Conservation (phyloP, 1,140 invertebrate species). For the Conus ventricosus region DNA sequence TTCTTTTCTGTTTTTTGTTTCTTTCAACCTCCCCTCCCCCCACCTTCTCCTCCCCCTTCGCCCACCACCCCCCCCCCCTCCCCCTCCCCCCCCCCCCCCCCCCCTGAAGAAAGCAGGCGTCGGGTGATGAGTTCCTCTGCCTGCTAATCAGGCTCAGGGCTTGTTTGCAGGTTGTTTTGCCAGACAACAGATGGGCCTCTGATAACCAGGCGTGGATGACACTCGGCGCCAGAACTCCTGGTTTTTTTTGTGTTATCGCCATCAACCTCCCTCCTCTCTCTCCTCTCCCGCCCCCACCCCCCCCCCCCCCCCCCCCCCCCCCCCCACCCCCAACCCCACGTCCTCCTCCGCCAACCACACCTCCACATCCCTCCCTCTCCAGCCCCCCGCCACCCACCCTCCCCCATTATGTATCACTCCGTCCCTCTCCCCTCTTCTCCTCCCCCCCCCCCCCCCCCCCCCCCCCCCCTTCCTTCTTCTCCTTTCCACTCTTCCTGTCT, state of each 20-base stretch:
- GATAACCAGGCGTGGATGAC: slow-evolving; percentile 14
- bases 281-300: background rate
- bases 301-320: background rate
- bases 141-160: slow-evolving; percentile 1
- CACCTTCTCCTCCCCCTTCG: background rate
- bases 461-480: background rate
- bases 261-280: background rate
- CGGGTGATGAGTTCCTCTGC: background rate
- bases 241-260: slow-evolving; percentile 1
- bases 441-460: background rate
- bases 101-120: background rate
- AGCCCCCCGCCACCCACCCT: too few relatives aligned
- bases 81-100: background rate
- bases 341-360: background rate
- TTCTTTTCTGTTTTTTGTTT: too few relatives aligned
- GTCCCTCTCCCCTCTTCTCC: background rate
- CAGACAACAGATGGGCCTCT: slow-evolving; percentile 18
- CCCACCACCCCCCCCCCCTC: background rate
- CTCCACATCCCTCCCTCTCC: too few relatives aligned
- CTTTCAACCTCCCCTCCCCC: background rate
- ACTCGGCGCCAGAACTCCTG: background rate
- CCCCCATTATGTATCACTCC: background rate
- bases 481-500: background rate
- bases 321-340: background rate
- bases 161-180: slow-evolving; percentile 33